phyloP scores from a whole-genome alignment of 2,113 vertebrate genomes.

The Solenodon paradoxus region DNA sequence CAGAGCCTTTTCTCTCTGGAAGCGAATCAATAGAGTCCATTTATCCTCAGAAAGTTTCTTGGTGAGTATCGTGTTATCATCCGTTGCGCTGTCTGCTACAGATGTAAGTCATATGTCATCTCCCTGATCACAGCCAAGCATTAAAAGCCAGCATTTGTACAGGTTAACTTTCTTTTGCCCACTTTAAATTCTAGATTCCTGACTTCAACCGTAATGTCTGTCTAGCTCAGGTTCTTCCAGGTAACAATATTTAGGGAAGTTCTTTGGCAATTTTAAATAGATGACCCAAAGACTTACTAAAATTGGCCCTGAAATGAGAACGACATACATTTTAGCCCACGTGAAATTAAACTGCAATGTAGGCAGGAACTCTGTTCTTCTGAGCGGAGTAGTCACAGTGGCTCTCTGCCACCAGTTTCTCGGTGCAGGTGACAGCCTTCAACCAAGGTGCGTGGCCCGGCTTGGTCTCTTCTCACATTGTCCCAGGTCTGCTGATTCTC shows the following conservation, averaged over 20 bases:
- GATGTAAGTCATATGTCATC: neutral
- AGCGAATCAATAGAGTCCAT: neutral
- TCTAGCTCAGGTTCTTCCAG: neutral
- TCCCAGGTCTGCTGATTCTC: neutral
- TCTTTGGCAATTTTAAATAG: neutral
- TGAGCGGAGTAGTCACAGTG: neutral
- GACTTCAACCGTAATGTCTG: neutral
- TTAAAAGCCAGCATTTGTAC: neutral
- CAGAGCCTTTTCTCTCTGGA: neutral
- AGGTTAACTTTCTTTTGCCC: neutral
- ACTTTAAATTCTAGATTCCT: neutral
- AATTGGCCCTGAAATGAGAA: neutral
- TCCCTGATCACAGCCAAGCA: neutral
- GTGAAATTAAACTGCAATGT: neutral
- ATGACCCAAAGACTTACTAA: neutral
- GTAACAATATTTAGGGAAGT: neutral
- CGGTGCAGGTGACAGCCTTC: neutral
- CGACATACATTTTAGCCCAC: neutral
- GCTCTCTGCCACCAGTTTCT: neutral
- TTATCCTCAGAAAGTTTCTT: neutral
- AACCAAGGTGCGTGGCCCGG: neutral
- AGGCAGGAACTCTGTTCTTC: too few species aligned
- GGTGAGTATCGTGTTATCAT: neutral
- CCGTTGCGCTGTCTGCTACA: neutral
- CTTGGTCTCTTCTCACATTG: neutral